Base-by-base conservation (phyloP, 2,113 vertebrate genomes). In the Merops nubicus region DNA sequence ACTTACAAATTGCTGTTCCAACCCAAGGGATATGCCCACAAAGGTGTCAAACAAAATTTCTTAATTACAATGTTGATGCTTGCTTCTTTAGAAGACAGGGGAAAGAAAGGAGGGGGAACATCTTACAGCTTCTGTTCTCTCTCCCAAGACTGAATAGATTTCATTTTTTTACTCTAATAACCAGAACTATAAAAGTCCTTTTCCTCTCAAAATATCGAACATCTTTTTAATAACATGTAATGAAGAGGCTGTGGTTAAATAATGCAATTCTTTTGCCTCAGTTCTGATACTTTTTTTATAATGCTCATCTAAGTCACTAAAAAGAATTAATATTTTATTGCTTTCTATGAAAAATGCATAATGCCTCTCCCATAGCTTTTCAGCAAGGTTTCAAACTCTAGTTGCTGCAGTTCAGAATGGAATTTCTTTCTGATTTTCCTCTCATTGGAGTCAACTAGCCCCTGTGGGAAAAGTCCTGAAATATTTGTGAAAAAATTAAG, bases 301-400 rank as follows among this genome's bases (percentile, higher is more conserved):
- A 59, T 82, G 75, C 77, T 93, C 96, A 84, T 96, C 81, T 79
- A 85, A 95, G 38, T 85, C 87, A 92, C 96, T 95, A 79, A 95
- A 91, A 95, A n/a, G 40, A 89, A 97, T 97, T 87, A 95, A 97
- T 97, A 97, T 96, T 97, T 96, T 47, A 97, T 94, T 89, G 74
- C 54, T 93, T 92, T 97, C 87, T 85, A 95, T 97, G 92, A 97
- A 97, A 97, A 97, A 97, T 97, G 91, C 74, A 96, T 96, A 82
- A 91, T 69, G 50, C 40, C 84, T 67, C 84, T 85, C 63, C 67
- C 78, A 77, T 59, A 92, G 63, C n/a, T 94, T 87, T 94, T 80
- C 62, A 89, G 77, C 64, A 78, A 65, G 86, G 36, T 78, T 92
- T 91, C 80, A 78, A 86, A 86, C 79, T 85, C 40, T 21, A 53